Conservation (phyloP, 2,888 invertebrate genomes). For the Dioctria rufipes region DNA sequence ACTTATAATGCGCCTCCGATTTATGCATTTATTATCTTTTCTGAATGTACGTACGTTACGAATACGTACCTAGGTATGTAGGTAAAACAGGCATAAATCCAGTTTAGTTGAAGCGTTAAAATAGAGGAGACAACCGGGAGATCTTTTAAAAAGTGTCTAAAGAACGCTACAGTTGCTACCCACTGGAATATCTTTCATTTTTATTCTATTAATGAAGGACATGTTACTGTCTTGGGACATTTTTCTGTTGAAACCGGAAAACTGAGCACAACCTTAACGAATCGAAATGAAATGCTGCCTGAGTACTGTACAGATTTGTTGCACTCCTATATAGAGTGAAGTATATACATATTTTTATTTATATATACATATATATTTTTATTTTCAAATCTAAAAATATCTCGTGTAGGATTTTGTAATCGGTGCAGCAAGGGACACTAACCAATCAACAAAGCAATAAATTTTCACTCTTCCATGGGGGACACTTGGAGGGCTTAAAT, state of each 20-base stretch:
- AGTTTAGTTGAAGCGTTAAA: no score
- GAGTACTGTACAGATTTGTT: constrained; percentile 18
- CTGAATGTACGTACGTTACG: no score
- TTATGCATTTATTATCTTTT: no score
- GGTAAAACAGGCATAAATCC: background rate
- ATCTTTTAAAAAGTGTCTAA: constrained; percentile 3
- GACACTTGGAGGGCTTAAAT: no score
- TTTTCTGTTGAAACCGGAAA: constrained; percentile 35
- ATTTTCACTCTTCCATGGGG: constrained; percentile 27
- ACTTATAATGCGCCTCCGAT: no score
- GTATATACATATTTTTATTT: no score
- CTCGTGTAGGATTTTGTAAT: constrained; percentile 53
- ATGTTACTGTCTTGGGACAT: constrained; percentile 10
- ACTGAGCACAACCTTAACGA: constrained; percentile 6
- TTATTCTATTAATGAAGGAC: constrained; percentile 31
- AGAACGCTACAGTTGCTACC: constrained; percentile 5
- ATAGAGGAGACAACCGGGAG: no score
- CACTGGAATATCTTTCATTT: constrained; percentile 8
- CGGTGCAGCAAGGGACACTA: constrained; percentile 31
- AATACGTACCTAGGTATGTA: background rate
- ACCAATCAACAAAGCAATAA: constrained; percentile 50
- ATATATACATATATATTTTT: no score
- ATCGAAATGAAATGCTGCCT: constrained; percentile 7
- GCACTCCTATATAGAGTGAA: no score
- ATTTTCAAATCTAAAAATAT: constrained; percentile 47